These are phyloP conservation scores for Pyrocephalus nanus DNA, from an alignment of 2,797 vertebrate genomes.

Conservation along the genomic window DNA sequence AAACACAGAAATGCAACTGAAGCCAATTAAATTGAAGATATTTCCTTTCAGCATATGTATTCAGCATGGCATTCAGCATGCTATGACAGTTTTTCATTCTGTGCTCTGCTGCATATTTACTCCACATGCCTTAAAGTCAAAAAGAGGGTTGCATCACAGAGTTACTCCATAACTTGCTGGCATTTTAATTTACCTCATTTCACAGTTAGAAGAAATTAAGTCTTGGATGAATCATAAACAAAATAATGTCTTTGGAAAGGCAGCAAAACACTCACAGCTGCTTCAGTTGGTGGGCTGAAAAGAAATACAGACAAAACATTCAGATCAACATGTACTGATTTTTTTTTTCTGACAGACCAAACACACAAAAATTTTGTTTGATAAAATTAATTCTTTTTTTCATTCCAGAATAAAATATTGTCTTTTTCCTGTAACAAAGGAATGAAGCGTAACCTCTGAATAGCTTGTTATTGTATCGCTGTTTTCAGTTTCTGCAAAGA, in stretches of 20 bases:
- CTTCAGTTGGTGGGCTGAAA: not conserved
- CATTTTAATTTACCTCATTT: not conserved
- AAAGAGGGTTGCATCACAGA: not conserved
- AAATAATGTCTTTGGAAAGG: not conserved
- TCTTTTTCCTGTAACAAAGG: not conserved
- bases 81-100: not conserved
- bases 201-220: not conserved
- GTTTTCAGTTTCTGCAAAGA: not conserved
- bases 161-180: not conserved
- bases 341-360: not conserved
- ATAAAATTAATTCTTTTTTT: not conserved
- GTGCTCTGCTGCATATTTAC: not conserved
- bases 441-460: not conserved
- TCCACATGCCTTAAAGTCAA: not conserved
- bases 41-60: not conserved
- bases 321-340: not conserved
- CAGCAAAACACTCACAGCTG: not conserved
- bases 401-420: not conserved
- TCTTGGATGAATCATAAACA: not conserved
- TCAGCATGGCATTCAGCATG: not conserved
- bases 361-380: not conserved
- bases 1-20: not conserved
- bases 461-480: not conserved
- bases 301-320: not conserved
- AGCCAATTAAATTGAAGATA: not conserved